phyloP scores from a whole-genome alignment of 2,888 invertebrate genomes.

The Pedicia rivosa region DNA sequence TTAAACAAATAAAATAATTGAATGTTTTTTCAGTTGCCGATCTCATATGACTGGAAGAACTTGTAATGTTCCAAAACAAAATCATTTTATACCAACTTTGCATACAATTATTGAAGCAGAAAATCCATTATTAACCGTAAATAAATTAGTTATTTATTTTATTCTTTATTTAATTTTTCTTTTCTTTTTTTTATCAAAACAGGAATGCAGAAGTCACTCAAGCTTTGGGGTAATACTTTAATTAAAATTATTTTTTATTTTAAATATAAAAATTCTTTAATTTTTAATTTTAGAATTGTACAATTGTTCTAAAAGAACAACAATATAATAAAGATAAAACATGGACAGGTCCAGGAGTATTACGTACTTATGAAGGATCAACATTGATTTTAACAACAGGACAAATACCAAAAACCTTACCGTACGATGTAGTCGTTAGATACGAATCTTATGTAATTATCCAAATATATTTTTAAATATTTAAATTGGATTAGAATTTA shows the following conservation, averaged over 20 bases:
- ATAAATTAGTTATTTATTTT: not conserved
- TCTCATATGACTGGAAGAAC: constrained; percentile 69
- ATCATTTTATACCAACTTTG: constrained; percentile 74
- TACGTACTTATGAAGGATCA: constrained; percentile 72
- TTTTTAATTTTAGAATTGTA: constrained; percentile 45
- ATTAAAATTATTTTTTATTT: not conserved
- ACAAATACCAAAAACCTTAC: constrained; percentile 67
- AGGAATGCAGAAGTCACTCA: constrained; percentile 21
- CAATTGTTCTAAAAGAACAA: constrained; percentile 67
- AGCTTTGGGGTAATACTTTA: constrained; percentile 19
- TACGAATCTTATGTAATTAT: too few species aligned
- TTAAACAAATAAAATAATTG: too few species aligned
- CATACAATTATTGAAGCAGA: constrained; percentile 93
- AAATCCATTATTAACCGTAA: constrained; percentile 18
- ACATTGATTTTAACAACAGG: constrained; percentile 69
- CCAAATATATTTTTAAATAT: too few species aligned
- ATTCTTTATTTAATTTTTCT: not conserved
- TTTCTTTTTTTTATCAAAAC: not conserved
- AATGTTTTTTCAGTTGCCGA: constrained; percentile 38
- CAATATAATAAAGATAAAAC: constrained; percentile 58
- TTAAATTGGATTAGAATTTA: too few species aligned
- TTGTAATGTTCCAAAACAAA: constrained; percentile 80
- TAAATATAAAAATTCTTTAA: not conserved
- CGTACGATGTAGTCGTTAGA: constrained; percentile 77
- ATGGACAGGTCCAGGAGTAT: constrained; percentile 91